These are phyloP conservation scores for Pyrrhia umbra DNA, from an alignment of 2,888 invertebrate genomes.

Conservation along the genomic window DNA sequence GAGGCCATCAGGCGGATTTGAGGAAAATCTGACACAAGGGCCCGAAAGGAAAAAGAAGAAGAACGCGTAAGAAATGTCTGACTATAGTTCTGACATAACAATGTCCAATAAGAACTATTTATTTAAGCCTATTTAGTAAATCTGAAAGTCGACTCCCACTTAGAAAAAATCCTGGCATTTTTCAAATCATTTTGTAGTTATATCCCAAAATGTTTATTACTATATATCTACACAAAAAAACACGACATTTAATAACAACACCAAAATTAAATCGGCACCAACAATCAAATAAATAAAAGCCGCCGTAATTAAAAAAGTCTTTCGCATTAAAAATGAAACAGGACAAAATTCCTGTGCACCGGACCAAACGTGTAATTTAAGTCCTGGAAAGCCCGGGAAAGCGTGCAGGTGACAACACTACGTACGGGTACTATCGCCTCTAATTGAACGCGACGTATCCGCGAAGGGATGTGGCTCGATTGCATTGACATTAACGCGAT, in stretches of 20 bases:
- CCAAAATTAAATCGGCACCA: conserved; percentile 4
- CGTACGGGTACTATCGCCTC: conserved; percentile 53
- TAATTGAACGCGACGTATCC: conserved; percentile 71
- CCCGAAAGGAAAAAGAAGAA: too few species aligned
- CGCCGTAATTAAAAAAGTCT: conserved; percentile 39
- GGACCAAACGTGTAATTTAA: conserved; percentile 51
- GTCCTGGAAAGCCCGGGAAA: conserved; percentile 42
- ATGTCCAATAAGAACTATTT: too few species aligned
- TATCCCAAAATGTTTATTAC: not conserved
- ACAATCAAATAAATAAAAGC: conserved; percentile 19
- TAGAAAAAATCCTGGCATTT: not conserved
- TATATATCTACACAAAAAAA: not conserved
- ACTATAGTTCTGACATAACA: too few species aligned
- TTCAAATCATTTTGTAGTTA: not conserved
- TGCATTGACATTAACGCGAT: conserved; percentile 52
- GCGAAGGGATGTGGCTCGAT: conserved; percentile 52
- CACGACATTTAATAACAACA: not conserved
- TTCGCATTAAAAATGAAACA: conserved; percentile 28
- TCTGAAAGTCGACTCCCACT: too few species aligned
- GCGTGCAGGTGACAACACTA: conserved; percentile 57
- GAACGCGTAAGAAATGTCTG: too few species aligned
- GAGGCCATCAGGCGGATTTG: too few species aligned
- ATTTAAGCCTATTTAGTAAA: too few species aligned
- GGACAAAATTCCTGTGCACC: conserved; percentile 30
- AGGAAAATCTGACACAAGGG: too few species aligned